A percentile compares a stretch with the other conserved stretches of the same genome.
Evolutionary conservation across 2,797 vertebrate species (phyloP).

Genomic region (Smutsia temminckii): DNA sequence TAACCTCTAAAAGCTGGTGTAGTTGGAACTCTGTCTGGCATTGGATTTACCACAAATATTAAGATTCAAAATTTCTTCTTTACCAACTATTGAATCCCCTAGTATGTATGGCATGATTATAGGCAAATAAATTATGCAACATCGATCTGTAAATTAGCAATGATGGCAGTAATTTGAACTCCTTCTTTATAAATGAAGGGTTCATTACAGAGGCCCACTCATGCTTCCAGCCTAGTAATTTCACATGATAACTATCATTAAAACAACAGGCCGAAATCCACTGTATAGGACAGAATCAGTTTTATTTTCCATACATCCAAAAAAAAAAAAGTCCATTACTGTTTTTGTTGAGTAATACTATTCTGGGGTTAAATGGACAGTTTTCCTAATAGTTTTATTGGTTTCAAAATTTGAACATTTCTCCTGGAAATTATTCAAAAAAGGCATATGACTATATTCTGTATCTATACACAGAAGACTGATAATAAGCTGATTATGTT

Average conservation of each 20-base stretch:
- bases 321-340: neutral
- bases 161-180: neutral
- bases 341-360: neutral
- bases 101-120: neutral
- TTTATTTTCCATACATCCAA: neutral
- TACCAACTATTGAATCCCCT: neutral
- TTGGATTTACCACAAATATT: constrained; percentile 18
- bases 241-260: neutral
- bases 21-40: neutral
- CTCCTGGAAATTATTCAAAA: neutral
- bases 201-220: neutral
- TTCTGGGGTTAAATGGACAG: neutral
- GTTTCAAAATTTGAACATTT: constrained; percentile 8
- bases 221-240: neutral
- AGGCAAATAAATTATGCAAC: neutral
- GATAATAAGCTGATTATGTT: neutral
- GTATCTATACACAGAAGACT: neutral
- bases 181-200: neutral
- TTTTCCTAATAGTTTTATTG: constrained; percentile 1
- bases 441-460: neutral
- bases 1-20: neutral
- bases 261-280: constrained; percentile 12
- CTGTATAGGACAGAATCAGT: neutral
- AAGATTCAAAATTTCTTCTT: neutral
- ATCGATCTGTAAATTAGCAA: neutral